Conservation (phyloP, 2,888 invertebrate species). For the Amiota minor region DNA sequence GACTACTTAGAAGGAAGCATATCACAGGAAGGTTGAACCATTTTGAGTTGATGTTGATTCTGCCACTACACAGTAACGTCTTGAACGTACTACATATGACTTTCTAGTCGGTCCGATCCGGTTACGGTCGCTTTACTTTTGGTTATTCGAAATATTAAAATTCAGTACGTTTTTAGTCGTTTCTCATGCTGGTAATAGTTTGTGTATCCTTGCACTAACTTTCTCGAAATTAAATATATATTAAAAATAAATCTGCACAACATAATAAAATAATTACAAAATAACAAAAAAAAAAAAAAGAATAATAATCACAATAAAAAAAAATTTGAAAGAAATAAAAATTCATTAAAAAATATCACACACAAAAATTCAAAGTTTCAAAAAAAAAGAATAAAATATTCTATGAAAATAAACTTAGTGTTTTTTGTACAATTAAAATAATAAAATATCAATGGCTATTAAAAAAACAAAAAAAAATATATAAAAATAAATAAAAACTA, state of each 20-base stretch:
- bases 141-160: constrained; percentile 51
- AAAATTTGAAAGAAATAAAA: neutral
- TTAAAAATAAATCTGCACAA: constrained; percentile 32
- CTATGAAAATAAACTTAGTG: neutral
- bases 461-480: constrained; percentile 4
- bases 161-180: constrained; percentile 69
- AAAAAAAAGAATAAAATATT: constrained; percentile 6
- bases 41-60: neutral
- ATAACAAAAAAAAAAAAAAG: constrained; percentile 5
- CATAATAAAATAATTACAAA: constrained; percentile 35
- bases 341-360: constrained; percentile 32
- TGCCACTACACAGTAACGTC: constrained; percentile 55
- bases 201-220: constrained; percentile 57
- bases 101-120: neutral
- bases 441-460: neutral
- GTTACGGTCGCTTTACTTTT: constrained; percentile 39
- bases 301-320: constrained; percentile 29
- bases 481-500: constrained; percentile 15
- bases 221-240: constrained; percentile 42
- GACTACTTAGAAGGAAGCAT: constrained; percentile 31
- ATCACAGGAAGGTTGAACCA: constrained; percentile 31
- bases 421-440: neutral
- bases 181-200: constrained; percentile 63
- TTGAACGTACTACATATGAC: constrained; percentile 55
- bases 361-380: constrained; percentile 1